A percentile compares a stretch with the other conserved stretches of the same genome.
These are phyloP conservation scores for Larimichthys polyactis DNA, from an alignment of 2,113 vertebrate genomes.

Conservation along the genomic window DNA sequence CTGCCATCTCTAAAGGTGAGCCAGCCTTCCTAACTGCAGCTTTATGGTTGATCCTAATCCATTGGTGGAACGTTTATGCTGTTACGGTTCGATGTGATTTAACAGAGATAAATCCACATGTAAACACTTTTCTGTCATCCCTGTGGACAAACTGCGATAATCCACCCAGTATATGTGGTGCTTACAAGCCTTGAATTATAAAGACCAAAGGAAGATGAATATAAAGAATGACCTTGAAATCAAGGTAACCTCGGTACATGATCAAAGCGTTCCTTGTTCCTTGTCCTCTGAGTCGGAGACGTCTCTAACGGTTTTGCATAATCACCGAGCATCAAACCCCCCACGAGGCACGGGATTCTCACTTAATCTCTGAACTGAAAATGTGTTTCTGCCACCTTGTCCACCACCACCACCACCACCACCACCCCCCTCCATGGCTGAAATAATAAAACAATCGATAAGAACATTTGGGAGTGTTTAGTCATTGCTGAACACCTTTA, in stretches of 20 bases:
- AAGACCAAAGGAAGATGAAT: constrained; percentile 43
- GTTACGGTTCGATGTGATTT: background rate
- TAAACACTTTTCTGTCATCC: constrained; percentile 10
- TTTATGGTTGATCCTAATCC: background rate
- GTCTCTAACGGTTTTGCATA: constrained; percentile 65
- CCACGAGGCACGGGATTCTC: constrained; percentile 43
- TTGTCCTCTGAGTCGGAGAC: constrained; percentile 43
- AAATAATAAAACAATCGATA: constrained; percentile 80
- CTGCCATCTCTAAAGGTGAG: background rate
- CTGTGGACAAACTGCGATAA: constrained; percentile 3
- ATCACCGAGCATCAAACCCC: constrained; percentile 48
- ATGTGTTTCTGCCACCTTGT: constrained; percentile 45
- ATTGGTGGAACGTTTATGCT: background rate
- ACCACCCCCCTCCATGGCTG: constrained; percentile 11
- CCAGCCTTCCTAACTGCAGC: background rate
- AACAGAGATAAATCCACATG: constrained; percentile 12
- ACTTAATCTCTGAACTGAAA: constrained; percentile 51
- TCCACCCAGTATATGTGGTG: constrained; percentile 10
- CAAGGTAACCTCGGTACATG: constrained; percentile 48
- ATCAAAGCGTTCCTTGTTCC: constrained; percentile 63
- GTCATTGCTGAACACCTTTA: constrained; percentile 75
- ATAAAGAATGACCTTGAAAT: constrained; percentile 62
- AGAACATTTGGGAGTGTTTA: constrained; percentile 80
- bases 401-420: constrained; percentile 16
- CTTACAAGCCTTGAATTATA: constrained; percentile 36